Percentiles rank a stretch among this genome's conserved stretches.
Evolutionary conservation across 2,797 vertebrate genomes (phyloP).

Genomic region (Rhyacichthys aspro): DNA sequence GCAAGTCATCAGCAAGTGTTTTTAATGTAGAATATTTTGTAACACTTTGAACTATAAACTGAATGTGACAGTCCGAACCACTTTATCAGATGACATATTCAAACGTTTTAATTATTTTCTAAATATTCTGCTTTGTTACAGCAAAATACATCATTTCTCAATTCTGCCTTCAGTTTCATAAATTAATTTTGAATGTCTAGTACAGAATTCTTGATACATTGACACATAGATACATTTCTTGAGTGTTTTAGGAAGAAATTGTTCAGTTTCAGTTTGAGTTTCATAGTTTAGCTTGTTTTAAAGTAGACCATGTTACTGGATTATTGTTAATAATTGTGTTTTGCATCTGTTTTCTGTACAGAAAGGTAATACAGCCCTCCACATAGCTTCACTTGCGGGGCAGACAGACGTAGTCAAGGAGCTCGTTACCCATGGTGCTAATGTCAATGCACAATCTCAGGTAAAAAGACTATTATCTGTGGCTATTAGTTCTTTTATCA

Average conservation of each 20-base stretch:
- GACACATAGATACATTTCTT: too few relatives aligned
- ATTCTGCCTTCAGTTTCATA: too few relatives aligned
- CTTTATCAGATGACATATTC: too few relatives aligned
- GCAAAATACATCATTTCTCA: too few relatives aligned
- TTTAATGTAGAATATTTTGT: not conserved
- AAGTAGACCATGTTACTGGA: not conserved
- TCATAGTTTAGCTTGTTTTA: not conserved
- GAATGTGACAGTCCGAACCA: conserved; percentile 1
- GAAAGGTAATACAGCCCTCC: conserved; percentile 99
- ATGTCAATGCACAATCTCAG: conserved; percentile 97
- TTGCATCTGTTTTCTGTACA: conserved; percentile 62
- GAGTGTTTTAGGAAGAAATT: not conserved
- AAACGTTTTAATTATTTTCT: too few relatives aligned
- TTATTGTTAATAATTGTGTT: not conserved
- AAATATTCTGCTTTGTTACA: too few relatives aligned
- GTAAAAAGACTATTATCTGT: conserved; percentile 67
- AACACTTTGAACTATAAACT: conserved; percentile 1
- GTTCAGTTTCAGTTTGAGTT: not conserved
- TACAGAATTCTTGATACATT: too few relatives aligned
- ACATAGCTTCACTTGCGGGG: conserved; percentile 97
- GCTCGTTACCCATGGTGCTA: conserved; percentile 89
- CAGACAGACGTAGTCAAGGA: conserved; percentile 95
- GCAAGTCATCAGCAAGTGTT: not conserved
- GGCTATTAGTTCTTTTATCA: too few relatives aligned
- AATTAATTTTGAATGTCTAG: too few relatives aligned